Base-by-base conservation (phyloP, 1,140 invertebrate genomes). In the Camponotus floridanus region DNA sequence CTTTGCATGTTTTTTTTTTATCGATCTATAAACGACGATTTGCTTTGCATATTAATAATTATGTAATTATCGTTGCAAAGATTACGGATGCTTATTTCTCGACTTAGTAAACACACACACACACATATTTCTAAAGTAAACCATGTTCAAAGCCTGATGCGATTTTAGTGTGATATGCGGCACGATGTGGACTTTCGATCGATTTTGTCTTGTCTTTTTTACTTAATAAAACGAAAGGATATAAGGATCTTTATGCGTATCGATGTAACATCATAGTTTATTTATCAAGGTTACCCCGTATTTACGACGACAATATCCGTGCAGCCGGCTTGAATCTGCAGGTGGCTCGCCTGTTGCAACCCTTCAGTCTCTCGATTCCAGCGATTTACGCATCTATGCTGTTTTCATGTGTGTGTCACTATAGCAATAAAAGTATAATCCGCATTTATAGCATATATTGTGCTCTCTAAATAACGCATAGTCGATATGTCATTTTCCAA, bases 281-380 rank as follows among this genome's bases (percentile, higher is more conserved):
- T 61, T 51, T 80, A 73, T 83, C 79, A 74, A 83, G 68, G 55
- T 61, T 83, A 42, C 79, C 26, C 36, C 68, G 68, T 61, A 39
- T 83, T 83, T 73, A 83, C 74, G 68, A 83, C 68, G 79, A 81
- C 57, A 55, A 51, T 51, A 81, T 42, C 51, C 79, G 9, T 51
- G 78, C 79, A 81, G 79, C 67, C 51, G 79, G 79, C 79, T 74
- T 45, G 79, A 83, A 73, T 83, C 68, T 74, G 79, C 79, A 83
- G 79, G 79, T 83, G 79, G 68, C 79, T 83, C 79, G 79, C 68
- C 68, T 83, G 79, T 83, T 83, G 79, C 79, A 83, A 73, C 68
- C 39, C 33, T 83, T 83, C 39, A 57, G 13, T 48, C 33, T 67
- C 65, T 57, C 65, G 76, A 70, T 68, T 8, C 42, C 62, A 36